Evolutionary conservation across 2,113 vertebrate genomes (phyloP).

Genomic region (Stigmatopora argus): DNA sequence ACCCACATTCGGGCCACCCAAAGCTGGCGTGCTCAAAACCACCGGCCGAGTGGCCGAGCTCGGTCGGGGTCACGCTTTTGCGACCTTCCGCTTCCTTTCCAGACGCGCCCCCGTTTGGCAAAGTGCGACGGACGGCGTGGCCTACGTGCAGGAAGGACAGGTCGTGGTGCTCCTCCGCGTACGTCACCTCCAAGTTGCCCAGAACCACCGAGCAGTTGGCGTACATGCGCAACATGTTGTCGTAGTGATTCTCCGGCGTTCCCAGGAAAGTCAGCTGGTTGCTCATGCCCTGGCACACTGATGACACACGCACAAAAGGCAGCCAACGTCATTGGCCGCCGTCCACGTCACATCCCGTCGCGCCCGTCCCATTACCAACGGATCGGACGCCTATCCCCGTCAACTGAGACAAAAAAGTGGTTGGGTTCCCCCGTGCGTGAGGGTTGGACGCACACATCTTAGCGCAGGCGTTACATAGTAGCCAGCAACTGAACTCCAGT

Average conservation of each 20-base stretch:
- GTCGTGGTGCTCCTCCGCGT: conserved; percentile 74
- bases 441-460: too few relatives aligned
- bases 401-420: neutral
- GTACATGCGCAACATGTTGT: conserved; percentile 80
- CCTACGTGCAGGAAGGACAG: conserved; percentile 83
- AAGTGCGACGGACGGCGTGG: neutral
- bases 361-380: too few relatives aligned
- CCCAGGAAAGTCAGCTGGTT: conserved; percentile 81
- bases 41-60: too few relatives aligned
- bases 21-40: too few relatives aligned
- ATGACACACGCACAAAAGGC: conserved; percentile 10
- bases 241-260: conserved; percentile 77
- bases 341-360: too few relatives aligned
- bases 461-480: too few relatives aligned
- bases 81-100: too few relatives aligned
- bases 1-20: too few relatives aligned
- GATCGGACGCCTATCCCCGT: too few relatives aligned
- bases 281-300: conserved; percentile 87
- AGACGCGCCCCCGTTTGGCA: too few relatives aligned
- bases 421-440: neutral
- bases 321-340: neutral
- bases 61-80: too few relatives aligned
- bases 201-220: conserved; percentile 86
- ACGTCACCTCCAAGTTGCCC: conserved; percentile 90
- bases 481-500: conserved; percentile 10